phyloP scores from a whole-genome alignment of 2,113 vertebrate genomes.

The Azemiops feae region DNA sequence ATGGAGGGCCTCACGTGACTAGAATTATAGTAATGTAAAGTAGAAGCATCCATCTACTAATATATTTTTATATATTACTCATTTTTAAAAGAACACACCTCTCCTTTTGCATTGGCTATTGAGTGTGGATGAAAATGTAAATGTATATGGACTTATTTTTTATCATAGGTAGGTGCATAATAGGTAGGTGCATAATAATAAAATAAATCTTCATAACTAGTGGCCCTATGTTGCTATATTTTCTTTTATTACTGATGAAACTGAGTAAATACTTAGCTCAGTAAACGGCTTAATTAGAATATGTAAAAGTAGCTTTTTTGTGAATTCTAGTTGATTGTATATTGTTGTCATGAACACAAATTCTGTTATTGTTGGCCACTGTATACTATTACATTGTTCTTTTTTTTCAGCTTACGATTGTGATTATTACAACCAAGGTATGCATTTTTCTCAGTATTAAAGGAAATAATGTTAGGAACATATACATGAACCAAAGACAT shows the following conservation, averaged over 20 bases:
- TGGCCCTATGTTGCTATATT: neutral
- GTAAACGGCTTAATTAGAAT: conserved; percentile 21
- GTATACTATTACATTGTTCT: conserved; percentile 11
- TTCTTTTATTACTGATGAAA: conserved; percentile 24
- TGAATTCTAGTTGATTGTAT: conserved; percentile 11
- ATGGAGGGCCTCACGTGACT: neutral
- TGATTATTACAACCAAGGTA: conserved; percentile 98
- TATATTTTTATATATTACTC: neutral
- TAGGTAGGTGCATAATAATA: neutral
- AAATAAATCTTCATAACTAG: neutral
- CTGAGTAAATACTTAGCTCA: conserved; percentile 1
- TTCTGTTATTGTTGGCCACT: neutral
- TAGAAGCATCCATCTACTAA: neutral
- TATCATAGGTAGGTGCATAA: neutral
- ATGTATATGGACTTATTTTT: conserved; percentile 9
- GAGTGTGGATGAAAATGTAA: neutral
- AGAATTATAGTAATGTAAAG: neutral
- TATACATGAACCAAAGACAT: neutral
- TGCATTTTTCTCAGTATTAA: conserved; percentile 32
- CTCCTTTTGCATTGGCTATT: neutral
- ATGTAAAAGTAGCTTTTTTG: conserved; percentile 6
- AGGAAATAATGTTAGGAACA: conserved; percentile 10
- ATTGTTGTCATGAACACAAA: neutral
- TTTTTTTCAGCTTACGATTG: conserved; percentile 89
- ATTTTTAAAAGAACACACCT: neutral